Percentiles rank a stretch among this genome's conserved stretches.
Conservation (phyloP, 2,888 invertebrate species). For the Cerastoderma edule region DNA sequence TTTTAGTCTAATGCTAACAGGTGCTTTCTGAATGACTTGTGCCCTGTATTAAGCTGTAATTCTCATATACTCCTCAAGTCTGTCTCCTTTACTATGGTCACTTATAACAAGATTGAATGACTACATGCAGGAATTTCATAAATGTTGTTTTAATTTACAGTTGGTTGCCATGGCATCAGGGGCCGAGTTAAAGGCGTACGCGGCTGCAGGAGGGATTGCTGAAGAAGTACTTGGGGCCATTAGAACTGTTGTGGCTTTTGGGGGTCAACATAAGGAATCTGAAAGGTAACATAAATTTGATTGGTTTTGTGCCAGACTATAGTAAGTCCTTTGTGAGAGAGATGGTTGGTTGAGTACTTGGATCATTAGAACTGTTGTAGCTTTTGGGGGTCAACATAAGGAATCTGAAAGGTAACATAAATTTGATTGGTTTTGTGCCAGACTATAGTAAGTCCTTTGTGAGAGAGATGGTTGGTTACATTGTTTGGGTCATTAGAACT, state of each 20-base stretch:
- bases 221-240: slow-evolving; percentile 83
- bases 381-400: slow-evolving; percentile 83
- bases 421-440: neutral
- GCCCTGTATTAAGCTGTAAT: no score
- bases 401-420: slow-evolving; percentile 78
- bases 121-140: no score
- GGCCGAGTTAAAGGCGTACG: slow-evolving; percentile 86
- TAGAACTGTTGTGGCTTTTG: slow-evolving; percentile 84
- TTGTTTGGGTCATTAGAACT: slow-evolving; percentile 83
- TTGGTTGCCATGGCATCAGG: slow-evolving; percentile 75
- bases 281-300: slow-evolving; percentile 69
- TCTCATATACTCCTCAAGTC: no score
- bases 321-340: slow-evolving; percentile 78
- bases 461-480: slow-evolving; percentile 83
- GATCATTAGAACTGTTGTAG: slow-evolving; percentile 83
- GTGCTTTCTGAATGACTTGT: no score
- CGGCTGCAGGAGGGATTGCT: slow-evolving; percentile 85
- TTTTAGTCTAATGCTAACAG: neutral
- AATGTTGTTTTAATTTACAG: slow-evolving; percentile 46
- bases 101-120: no score
- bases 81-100: no score
- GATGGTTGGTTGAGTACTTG: slow-evolving; percentile 83
- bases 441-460: no score
- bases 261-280: slow-evolving; percentile 82
- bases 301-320: no score